These are phyloP conservation scores for Chromoteleia sp. DNA, from an alignment of 2,888 invertebrate genomes.

Conservation along the genomic window DNA sequence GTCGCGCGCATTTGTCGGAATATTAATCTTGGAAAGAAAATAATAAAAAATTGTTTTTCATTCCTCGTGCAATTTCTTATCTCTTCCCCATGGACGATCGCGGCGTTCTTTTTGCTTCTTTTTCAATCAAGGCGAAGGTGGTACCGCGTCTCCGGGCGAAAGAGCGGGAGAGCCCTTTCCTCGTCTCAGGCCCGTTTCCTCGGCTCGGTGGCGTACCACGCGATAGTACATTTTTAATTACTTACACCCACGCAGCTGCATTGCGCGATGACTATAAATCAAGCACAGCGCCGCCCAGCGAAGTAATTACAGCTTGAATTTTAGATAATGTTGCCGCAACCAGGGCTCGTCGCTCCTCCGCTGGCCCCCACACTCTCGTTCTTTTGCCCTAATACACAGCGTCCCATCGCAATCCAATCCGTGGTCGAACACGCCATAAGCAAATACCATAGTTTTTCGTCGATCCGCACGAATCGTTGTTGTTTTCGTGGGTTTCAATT, in stretches of 20 bases:
- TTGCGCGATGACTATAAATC: conserved; percentile 85
- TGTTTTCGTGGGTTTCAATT: neutral
- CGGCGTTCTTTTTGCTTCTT: conserved; percentile 62
- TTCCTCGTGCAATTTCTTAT: conserved; percentile 67
- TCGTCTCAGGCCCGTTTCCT: conserved; percentile 73
- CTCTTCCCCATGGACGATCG: conserved; percentile 72
- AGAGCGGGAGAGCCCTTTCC: conserved; percentile 75
- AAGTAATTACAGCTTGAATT: conserved; percentile 85
- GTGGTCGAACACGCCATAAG: conserved; percentile 61
- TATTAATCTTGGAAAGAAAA: conserved; percentile 70
- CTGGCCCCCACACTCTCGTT: conserved; percentile 61
- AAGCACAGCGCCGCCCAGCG: conserved; percentile 84
- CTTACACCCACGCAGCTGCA: conserved; percentile 85
- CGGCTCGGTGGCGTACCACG: conserved; percentile 80
- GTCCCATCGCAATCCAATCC: conserved; percentile 72
- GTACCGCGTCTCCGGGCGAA: conserved; percentile 77
- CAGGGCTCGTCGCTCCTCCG: conserved; percentile 77
- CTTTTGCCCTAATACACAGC: conserved; percentile 66
- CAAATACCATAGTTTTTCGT: conserved; percentile 51
- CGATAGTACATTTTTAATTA: conserved; percentile 85
- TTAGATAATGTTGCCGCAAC: conserved; percentile 85
- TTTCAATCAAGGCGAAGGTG: conserved; percentile 79
- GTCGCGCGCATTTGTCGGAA: conserved; percentile 63
- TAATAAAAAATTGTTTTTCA: conserved; percentile 72
- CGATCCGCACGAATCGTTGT: conserved; percentile 27